A percentile compares a stretch with the other conserved stretches of the same genome.
Conservation (phyloP, 1,140 invertebrate genomes). For the Diuraphis noxia region DNA sequence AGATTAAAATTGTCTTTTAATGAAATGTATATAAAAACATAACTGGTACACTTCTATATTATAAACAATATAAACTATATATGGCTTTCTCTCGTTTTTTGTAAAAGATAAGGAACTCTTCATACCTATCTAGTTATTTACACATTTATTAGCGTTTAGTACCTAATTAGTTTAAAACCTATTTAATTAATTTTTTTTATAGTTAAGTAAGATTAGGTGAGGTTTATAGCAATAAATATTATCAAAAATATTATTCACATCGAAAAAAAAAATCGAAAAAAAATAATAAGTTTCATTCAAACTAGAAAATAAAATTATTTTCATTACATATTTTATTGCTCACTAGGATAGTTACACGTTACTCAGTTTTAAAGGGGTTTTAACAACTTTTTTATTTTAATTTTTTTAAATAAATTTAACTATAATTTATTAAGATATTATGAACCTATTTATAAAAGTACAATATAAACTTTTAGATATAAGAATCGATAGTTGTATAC, state of each 20-base stretch:
- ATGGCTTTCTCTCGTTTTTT: slow-evolving; percentile 2
- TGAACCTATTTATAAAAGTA: no score
- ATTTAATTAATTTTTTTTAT: neutral
- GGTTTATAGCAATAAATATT: neutral
- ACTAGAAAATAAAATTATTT: neutral
- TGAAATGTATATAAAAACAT: neutral
- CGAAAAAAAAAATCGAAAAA: neutral
- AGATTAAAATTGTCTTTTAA: neutral
- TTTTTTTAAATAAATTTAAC: no score
- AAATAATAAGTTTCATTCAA: neutral
- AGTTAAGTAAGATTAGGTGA: neutral
- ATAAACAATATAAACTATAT: neutral
- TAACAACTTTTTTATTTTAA: no score
- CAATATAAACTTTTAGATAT: no score
- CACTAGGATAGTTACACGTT: no score
- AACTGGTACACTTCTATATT: neutral
- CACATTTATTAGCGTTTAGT: neutral
- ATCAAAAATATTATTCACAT: neutral
- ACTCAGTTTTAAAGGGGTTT: no score
- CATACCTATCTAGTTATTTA: neutral
- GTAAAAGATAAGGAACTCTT: neutral
- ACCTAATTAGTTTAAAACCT: neutral
- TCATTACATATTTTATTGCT: no score
- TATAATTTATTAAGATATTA: no score
- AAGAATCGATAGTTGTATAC: no score